Evolutionary conservation across 2,888 invertebrate species (phyloP), one percentile per base, ranked within the genome.

Genomic region (Dynastes tityus): DNA sequence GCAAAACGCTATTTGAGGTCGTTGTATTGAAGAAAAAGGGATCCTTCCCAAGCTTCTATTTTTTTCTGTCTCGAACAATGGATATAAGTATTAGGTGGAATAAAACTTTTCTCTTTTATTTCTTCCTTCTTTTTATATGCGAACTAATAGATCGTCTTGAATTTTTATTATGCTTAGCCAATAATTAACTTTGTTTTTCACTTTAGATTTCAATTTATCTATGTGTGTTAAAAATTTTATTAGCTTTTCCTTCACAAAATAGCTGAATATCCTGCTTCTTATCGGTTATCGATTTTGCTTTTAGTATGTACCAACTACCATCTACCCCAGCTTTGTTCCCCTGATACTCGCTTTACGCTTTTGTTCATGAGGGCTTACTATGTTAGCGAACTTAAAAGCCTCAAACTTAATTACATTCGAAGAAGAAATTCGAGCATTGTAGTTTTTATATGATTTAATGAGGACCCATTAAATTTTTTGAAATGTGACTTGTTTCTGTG

Each of bases 1-100:
- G 9, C 27, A 63, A 61, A 45, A 61, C 40, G 55, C 55, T 58
- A 58, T 37, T 73, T 73, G 78, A 78, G 65, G 78, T 78, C 78
- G 71, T 71, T 37, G 63, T 73, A 64, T 78, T 78, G 78, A 78
- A 71, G 78, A 78, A 71, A 71, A 45, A 27, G 64, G 63, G 51
- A 70, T 29, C 70, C 53, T 22, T 53, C 16, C 65, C 53, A 76
- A 76, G 58, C 37, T 65, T 32, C 53, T 37, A 27, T 76, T 16
- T 37, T 65, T 67, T 65, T 76, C 61, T 74, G 61, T 22, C 73
- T 74, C n/a, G 73, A 74, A 74, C 40, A 45, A 63, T 13, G 11
- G 37, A 16, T 8, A 65, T 40, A 37, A 4, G 37, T 37, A 65
- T 8, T 55, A 68, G 49, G 29, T 51, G 16, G 22, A 68, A 68